phyloP scores from a whole-genome alignment of 1,140 invertebrate genomes.

The Drosophila kurseongensis region DNA sequence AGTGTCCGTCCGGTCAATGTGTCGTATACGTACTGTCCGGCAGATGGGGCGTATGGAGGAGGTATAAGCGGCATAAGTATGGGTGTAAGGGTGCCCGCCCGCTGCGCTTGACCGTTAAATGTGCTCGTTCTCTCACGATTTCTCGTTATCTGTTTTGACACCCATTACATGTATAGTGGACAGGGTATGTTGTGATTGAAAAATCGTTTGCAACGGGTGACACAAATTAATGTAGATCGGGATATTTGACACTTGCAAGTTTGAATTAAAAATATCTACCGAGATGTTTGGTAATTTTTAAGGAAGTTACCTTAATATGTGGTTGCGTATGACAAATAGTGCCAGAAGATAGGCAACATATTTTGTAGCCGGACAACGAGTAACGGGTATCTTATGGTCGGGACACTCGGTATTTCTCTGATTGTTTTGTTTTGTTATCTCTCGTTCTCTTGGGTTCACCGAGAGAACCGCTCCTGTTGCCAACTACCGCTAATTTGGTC shows the following conservation, averaged over 20 bases:
- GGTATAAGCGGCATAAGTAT: conserved; percentile 4
- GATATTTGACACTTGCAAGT: no score
- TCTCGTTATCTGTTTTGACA: conserved; percentile 6
- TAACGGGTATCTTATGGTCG: conserved; percentile 20
- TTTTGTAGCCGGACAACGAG: background rate
- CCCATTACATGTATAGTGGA: background rate
- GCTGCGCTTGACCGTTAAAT: conserved; percentile 61
- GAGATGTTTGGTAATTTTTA: no score
- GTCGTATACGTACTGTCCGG: conserved; percentile 64
- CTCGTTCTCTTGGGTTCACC: conserved; percentile 10
- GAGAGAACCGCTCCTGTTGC: conserved; percentile 57
- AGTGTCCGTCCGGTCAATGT: conserved; percentile 67
- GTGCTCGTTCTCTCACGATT: conserved; percentile 13
- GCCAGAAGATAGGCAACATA: background rate
- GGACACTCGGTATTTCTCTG: background rate
- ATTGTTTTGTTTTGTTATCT: conserved; percentile 51
- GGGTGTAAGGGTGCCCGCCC: conserved; percentile 20
- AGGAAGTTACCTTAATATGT: no score
- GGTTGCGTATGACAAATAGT: no score
- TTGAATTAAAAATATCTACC: no score
- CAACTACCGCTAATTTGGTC: conserved; percentile 71
- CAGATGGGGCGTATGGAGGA: conserved; percentile 19
- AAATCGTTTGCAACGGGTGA: no score
- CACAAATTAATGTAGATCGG: no score
- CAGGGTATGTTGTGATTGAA: background rate